Percentiles rank a stretch among this genome's conserved stretches.
These are phyloP conservation scores for Andrena dorsata DNA, from an alignment of 2,888 invertebrate genomes.

Conservation along the genomic window DNA sequence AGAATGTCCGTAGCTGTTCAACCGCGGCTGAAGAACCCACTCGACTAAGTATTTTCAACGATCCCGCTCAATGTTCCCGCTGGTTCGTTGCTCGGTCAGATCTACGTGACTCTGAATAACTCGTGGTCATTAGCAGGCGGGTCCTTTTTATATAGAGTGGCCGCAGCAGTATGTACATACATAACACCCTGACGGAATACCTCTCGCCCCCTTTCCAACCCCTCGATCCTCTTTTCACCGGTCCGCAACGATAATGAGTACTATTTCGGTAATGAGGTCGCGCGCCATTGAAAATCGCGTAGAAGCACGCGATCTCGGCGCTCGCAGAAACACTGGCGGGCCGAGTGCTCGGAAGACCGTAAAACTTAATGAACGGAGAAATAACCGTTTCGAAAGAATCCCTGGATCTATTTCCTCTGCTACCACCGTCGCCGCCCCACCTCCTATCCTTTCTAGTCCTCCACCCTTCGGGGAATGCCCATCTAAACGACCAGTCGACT, in stretches of 20 bases:
- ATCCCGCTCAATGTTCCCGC: slow-evolving; percentile 25
- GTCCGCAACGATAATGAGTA: slow-evolving; percentile 81
- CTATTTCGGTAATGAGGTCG: slow-evolving; percentile 84
- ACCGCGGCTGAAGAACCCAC: slow-evolving; percentile 29
- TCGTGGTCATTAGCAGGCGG: slow-evolving; percentile 77
- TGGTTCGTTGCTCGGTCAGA: slow-evolving; percentile 48
- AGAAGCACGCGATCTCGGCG: slow-evolving; percentile 59
- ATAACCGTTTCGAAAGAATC: slow-evolving; percentile 74
- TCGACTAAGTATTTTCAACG: slow-evolving; percentile 52
- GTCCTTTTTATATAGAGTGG: slow-evolving; percentile 56
- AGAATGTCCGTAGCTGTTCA: slow-evolving; percentile 38
- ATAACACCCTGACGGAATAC: slow-evolving; percentile 68
- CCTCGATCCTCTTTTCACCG: slow-evolving; percentile 38
- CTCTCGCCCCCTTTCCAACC: slow-evolving; percentile 44
- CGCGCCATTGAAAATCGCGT: slow-evolving; percentile 78
- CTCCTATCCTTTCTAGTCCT: slow-evolving; percentile 37
- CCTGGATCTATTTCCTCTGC: slow-evolving; percentile 63
- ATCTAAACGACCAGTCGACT: slow-evolving; percentile 58
- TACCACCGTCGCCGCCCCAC: slow-evolving; percentile 25
- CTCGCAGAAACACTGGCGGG: slow-evolving; percentile 58
- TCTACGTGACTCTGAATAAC: slow-evolving; percentile 80
- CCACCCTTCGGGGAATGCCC: slow-evolving; percentile 37
- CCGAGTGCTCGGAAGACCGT: slow-evolving; percentile 62
- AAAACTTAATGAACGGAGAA: slow-evolving; percentile 76
- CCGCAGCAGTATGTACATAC: slow-evolving; percentile 44